These are phyloP conservation scores for Nothoprocta perdicaria DNA, from an alignment of 2,113 vertebrate species.

Conservation along the genomic window DNA sequence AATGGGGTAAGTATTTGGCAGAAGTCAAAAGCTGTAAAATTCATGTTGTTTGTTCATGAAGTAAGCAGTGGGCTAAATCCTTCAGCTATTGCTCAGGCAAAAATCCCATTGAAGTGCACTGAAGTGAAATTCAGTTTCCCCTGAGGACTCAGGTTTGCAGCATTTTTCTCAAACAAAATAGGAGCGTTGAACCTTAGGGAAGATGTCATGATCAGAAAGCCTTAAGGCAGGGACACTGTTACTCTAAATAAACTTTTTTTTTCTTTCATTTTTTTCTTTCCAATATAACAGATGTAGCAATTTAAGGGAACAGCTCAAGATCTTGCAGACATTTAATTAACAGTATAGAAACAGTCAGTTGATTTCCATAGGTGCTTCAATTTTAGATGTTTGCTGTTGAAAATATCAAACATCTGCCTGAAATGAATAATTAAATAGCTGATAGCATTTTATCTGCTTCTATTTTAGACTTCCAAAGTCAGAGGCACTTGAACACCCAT, in stretches of 20 bases:
- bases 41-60: constrained; percentile 57
- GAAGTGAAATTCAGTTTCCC: constrained; percentile 38
- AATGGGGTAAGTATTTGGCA: constrained; percentile 63
- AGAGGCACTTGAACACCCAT: constrained; percentile 70
- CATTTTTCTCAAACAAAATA: constrained; percentile 44
- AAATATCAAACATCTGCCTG: constrained; percentile 69
- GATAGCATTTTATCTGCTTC: constrained; percentile 51
- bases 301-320: not conserved
- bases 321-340: constrained; percentile 2
- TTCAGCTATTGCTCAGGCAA: constrained; percentile 29
- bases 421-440: constrained; percentile 62
- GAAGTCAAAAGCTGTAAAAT: constrained; percentile 71
- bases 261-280: not conserved
- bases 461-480: constrained; percentile 65
- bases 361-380: constrained; percentile 43
- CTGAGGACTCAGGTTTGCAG: constrained; percentile 22
- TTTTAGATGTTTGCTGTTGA: constrained; percentile 58
- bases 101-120: constrained; percentile 27
- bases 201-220: constrained; percentile 9
- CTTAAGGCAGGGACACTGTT: not conserved
- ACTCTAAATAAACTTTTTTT: not conserved
- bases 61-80: constrained; percentile 47
- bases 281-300: constrained; percentile 21
- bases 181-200: constrained; percentile 16
- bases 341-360: not conserved